Evolutionary conservation across 2,797 vertebrate genomes (phyloP), one percentile per base, ranked within the genome.

Genomic region (Phoeniculus purpureus): DNA sequence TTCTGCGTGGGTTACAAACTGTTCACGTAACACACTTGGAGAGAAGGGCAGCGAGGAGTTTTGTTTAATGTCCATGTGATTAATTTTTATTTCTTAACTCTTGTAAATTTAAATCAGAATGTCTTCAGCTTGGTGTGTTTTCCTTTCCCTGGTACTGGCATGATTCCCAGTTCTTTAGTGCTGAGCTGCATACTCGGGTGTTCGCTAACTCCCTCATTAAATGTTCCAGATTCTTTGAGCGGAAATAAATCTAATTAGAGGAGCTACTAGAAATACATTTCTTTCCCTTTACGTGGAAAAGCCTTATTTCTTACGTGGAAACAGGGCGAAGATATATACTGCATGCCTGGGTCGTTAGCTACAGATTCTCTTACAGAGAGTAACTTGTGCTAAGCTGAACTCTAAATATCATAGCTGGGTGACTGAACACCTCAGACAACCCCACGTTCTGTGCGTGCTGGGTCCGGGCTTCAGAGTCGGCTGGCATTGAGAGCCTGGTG

Each of bases 391-490:
- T n/a, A n/a, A n/a, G 56, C 9, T 64, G 71, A 83, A 65, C 56
- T 61, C 52, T 60, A 61, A 90, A 77, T 84, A 71, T 70, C 90
- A 81, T 19, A 59, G 34, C 51, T 37, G 61, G 56, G 5, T 81
- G 75, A 60, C 27, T 56, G 83, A 70, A 32, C 67, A 47, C 52
- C 52, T 81, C 55, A 22, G 26, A 54, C 27, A 79, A 51, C 29
- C 54, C 3, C 1, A 1, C 0, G 1, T 59, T 78, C 29, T 15
- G 29, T 17, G 32, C 6, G 10, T 3, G 0, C 47, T n/a, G 29
- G 37, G 31, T 47, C 37, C 34, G 58, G 58, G 10, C 93, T 61
- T 58, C 15, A 26, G 51, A 67, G 27, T 11, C 43, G 20, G 37
- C 32, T 56, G 34, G 37, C 31, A 23, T 79, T 76, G 31, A 60